A percentile compares a stretch with the other conserved stretches of the same genome.
These are phyloP conservation scores for Scaptomyza cyrtandrae DNA, from an alignment of 2,888 invertebrate genomes.

Conservation along the genomic window DNA sequence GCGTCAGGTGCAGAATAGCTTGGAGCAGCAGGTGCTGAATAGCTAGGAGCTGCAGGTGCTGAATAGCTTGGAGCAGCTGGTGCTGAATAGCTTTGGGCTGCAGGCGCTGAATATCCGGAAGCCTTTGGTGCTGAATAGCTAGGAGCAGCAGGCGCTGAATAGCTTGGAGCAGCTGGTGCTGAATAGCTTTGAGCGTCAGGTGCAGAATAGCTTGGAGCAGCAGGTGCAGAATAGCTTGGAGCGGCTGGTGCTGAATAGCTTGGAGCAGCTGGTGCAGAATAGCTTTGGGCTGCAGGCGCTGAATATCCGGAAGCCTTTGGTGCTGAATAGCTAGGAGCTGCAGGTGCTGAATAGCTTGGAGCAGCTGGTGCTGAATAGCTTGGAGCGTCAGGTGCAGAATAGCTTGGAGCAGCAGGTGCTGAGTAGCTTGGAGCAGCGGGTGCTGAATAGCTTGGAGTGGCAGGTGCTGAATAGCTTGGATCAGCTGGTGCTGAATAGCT, in stretches of 20 bases:
- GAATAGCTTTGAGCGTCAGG: conserved; percentile 14
- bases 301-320: conserved; percentile 12
- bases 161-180: background rate
- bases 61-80: conserved; percentile 14
- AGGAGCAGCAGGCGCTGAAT: conserved; percentile 5
- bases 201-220: conserved; percentile 16
- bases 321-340: conserved; percentile 31
- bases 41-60: background rate
- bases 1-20: conserved; percentile 24
- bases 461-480: conserved; percentile 26
- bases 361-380: conserved; percentile 23
- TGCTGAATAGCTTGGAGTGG: conserved; percentile 11
- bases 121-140: conserved; percentile 1
- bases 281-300: background rate
- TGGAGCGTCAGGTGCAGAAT: conserved; percentile 11
- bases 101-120: conserved; percentile 14
- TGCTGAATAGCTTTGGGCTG: conserved; percentile 20
- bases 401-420: conserved; percentile 26
- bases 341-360: conserved; percentile 25
- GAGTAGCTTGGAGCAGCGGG: conserved; percentile 31
- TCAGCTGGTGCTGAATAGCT: conserved; percentile 36
- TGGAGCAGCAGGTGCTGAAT: conserved; percentile 24
- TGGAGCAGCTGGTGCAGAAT: background rate
- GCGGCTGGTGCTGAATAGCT: conserved; percentile 19
- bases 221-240: conserved; percentile 21